A percentile compares a stretch with the other conserved stretches of the same genome.
Conservation (phyloP, 2,797 vertebrate genomes). For the Arnoldichthys spilopterus region DNA sequence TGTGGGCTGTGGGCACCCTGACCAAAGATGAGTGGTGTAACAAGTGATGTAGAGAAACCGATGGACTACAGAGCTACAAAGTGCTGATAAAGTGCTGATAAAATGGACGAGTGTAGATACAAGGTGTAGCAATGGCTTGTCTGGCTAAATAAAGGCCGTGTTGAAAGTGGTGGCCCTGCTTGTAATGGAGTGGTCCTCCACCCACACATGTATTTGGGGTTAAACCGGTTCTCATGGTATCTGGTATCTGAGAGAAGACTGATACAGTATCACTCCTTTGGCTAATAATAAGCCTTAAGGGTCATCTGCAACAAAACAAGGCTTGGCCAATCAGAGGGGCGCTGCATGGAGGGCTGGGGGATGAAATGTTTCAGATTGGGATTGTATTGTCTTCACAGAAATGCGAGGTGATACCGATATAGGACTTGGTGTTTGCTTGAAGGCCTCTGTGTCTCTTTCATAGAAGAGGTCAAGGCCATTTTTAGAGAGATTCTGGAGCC, state of each 20-base stretch:
- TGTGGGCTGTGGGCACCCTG: no score
- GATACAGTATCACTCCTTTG: background rate
- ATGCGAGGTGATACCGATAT: background rate
- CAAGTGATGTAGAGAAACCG: no score
- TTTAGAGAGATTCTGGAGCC: background rate
- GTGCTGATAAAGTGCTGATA: no score
- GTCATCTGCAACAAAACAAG: no score
- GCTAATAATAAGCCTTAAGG: background rate
- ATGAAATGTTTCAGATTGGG: background rate
- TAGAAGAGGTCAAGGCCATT: background rate
- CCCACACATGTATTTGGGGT: background rate
- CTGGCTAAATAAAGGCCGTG: background rate
- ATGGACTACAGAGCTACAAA: no score
- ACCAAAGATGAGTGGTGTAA: no score
- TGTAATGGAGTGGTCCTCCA: background rate
- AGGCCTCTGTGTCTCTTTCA: background rate
- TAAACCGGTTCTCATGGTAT: constrained; percentile 13
- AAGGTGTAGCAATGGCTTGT: no score
- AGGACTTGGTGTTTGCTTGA: background rate
- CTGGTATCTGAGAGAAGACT: background rate
- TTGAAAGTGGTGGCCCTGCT: background rate
- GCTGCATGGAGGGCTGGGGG: background rate
- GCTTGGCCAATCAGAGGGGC: background rate
- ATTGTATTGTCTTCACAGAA: background rate
- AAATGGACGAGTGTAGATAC: no score